Base-by-base conservation (phyloP, 2,797 vertebrate species). In the Girardinus metallicus region DNA sequence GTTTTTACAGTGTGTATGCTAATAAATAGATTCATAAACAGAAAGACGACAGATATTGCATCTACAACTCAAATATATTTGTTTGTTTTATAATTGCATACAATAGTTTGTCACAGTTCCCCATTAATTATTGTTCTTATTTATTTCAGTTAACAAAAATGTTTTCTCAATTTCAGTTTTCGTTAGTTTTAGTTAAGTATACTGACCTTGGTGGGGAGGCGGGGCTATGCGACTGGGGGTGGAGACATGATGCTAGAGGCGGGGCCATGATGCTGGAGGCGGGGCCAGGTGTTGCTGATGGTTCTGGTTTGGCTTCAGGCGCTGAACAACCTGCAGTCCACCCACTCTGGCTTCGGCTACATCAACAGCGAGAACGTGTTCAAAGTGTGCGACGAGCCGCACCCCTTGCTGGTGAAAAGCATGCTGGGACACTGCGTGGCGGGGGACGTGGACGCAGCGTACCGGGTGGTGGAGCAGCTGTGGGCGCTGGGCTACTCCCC, bases 281-380 rank as follows among this genome's bases (percentile, higher is more conserved):
- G 46, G 15, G 46, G 18, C 1, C 9, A 0, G 1, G 0, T 46
- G 12, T 9, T 39, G 64, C 23, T 43, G 11, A 43, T 49, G 10
- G 78, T 11, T 29, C 73, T 74, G 3, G 1, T 78, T 47, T 10
- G 55, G 47, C 0, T 78, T 29, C 90, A 99, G 98, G 98, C 98
- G 0, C 81, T 99, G 80, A 99, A 99, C 94, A 99, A 99, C 90
- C 78, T 99, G 81, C 98, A 99, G 94, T 99, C 98, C 31, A 99
- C 98, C 5, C 93, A 97, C 93, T 95, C 97, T 0, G 98, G 98
- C 79, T 99, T 99, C 81, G 97, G 97, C 80, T 97, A 96, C 87
- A 96, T 99, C 92, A 98, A 97, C 96, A 99, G 99, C 41, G 97
- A 99, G 90, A 99, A 99, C 0, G 99, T 99, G 16, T 99, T 99